Conservation (phyloP, 2,797 vertebrate genomes). For the Lutjanus campechanus region DNA sequence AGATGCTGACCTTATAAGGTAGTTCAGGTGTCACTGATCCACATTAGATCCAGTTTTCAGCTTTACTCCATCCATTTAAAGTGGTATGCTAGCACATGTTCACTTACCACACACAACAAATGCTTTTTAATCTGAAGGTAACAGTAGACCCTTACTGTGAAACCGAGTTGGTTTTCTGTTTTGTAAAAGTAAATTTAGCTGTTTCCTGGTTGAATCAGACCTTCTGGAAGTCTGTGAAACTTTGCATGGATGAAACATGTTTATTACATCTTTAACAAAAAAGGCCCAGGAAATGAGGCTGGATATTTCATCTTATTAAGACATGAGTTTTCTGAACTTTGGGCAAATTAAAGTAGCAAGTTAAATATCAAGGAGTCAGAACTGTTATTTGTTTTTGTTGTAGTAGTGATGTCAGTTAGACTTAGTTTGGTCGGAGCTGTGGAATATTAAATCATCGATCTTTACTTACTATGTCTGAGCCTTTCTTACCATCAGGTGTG, state of each 20-base stretch:
- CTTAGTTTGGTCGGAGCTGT: too few species aligned
- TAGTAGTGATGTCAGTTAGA: too few species aligned
- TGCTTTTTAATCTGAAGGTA: background rate
- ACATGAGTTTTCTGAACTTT: background rate
- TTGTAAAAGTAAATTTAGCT: background rate
- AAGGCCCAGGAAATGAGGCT: too few species aligned
- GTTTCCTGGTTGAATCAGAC: background rate
- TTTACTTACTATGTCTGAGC: too few species aligned
- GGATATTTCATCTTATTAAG: background rate
- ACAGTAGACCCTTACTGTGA: background rate
- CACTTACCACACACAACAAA: background rate
- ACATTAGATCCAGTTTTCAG: background rate
- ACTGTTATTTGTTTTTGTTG: too few species aligned
- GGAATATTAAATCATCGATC: too few species aligned
- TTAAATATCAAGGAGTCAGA: too few species aligned
- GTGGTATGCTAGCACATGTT: too few species aligned
- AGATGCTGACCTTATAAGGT: background rate
- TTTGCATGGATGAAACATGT: background rate
- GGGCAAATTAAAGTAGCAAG: background rate
- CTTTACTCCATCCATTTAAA: background rate
- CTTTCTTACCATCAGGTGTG: too few species aligned
- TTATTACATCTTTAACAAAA: background rate
- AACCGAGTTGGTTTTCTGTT: background rate
- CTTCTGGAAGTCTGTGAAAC: background rate
- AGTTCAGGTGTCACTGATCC: background rate